Evolutionary conservation across 2,797 vertebrate genomes (phyloP).

Genomic region (Xiphorhynchus erythropygius): DNA sequence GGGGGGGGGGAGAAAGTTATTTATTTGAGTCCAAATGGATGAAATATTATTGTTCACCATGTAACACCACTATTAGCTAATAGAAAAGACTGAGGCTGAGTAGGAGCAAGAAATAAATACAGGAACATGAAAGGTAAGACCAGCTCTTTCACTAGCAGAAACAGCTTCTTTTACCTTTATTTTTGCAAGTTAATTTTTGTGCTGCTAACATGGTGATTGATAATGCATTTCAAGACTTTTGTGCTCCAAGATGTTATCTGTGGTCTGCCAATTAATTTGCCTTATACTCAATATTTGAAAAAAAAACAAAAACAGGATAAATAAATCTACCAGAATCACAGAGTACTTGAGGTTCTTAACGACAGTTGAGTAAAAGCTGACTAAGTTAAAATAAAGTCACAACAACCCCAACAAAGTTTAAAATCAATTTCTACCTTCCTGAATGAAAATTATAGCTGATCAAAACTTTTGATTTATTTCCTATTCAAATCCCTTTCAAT

Average conservation of each 20-base stretch:
- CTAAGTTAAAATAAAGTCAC: background rate
- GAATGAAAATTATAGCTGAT: background rate
- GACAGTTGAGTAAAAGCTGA: background rate
- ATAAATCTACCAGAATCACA: background rate
- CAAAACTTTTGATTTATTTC: background rate
- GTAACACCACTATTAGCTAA: background rate
- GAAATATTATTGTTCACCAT: background rate
- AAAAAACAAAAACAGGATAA: background rate
- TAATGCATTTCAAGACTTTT: background rate
- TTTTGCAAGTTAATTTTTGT: background rate
- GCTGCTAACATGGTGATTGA: background rate
- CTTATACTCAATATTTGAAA: background rate
- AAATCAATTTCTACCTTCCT: background rate
- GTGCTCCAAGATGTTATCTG: background rate
- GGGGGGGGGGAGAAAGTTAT: too few relatives aligned
- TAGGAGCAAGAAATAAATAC: background rate
- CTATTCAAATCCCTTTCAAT: accelerated
- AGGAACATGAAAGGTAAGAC: background rate
- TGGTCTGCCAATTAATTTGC: background rate
- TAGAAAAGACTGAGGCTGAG: background rate
- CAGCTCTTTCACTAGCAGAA: background rate
- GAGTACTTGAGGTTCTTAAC: background rate
- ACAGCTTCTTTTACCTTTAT: background rate
- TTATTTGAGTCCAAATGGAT: background rate
- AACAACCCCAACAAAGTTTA: background rate